These are phyloP conservation scores for Scleropages formosus DNA, from an alignment of 2,797 vertebrate genomes.

Conservation along the genomic window DNA sequence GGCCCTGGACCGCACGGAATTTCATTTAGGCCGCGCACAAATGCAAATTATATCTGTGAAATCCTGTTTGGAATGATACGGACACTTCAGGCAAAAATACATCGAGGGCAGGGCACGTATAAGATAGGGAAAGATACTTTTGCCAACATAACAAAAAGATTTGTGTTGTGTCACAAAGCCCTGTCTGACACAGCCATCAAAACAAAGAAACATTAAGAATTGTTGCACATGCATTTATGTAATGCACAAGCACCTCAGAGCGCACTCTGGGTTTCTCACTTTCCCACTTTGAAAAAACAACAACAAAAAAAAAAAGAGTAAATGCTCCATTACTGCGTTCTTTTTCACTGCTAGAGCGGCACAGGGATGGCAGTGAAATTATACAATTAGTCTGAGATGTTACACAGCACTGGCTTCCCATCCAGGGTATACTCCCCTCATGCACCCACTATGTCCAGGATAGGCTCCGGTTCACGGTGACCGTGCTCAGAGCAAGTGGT, in stretches of 20 bases:
- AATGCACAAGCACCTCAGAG: not conserved
- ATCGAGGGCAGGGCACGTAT: not conserved
- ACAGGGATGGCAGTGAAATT: not conserved
- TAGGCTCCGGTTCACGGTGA: no score
- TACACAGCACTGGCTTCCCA: no score
- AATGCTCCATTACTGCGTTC: not conserved
- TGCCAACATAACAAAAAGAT: not conserved
- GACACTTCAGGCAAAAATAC: not conserved
- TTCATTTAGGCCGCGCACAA: not conserved
- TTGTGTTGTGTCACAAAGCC: not conserved
- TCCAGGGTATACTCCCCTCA: no score
- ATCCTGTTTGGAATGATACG: conserved; percentile 3
- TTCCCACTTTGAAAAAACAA: not conserved
- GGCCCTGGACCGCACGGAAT: not conserved
- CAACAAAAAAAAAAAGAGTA: not conserved
- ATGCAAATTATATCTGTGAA: conserved; percentile 7
- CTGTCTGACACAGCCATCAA: not conserved
- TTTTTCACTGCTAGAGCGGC: not conserved
- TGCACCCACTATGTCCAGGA: no score
- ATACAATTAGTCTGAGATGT: no score
- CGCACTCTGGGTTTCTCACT: not conserved
- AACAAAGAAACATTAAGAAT: not conserved
- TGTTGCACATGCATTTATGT: not conserved
- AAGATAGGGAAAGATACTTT: not conserved
- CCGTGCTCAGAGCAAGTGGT: no score